Evolutionary conservation across 1,140 invertebrate species (phyloP), one percentile per base, ranked within the genome.

Genomic region (Episyrphus balteatus): DNA sequence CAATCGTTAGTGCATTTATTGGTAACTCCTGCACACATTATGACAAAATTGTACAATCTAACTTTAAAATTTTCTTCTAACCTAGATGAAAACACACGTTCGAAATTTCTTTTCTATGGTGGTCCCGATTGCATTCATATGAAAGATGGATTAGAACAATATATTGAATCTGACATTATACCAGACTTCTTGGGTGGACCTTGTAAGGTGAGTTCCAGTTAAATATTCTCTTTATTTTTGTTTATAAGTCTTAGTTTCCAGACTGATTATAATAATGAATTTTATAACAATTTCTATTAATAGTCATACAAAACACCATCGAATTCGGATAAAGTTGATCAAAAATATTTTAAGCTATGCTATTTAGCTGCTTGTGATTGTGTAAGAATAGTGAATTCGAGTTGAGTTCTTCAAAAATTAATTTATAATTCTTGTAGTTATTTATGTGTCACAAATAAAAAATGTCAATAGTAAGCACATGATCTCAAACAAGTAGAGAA

Each of bases 1-100:
- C 92, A 0, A 78, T 97, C 40, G 87, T 97, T 44, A 89, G 88
- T 61, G 91, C 91, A n/a, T 96, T 97, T 67, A 97, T 97, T 58
- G 78, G 81, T 84, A 66, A 74, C 69, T 55, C 38, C 11, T 48
- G 26, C 8, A 15, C 1, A 5, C 12, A 1, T 47, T 14, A 12
- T n/a, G 9, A 33, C 26, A n/a, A 43, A 2, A 38, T 42, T 37
- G 3, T 17, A 12, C 26, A 19, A 26, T 37, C 14, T 30, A 3
- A 15, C 13, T 12, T 37, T 3, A 39, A 14, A 36, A 42, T 13
- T 43, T 2, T n/a, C n/a, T n/a, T n/a, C n/a, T n/a, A 36, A 12
- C 5, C 13, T 60, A 88, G 92, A 96, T 73, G 92, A 96, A 66
- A 91, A 91, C 57, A 97, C 92, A 1, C 79, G 92, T 50, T 85